Percentiles rank a stretch among this genome's conserved stretches.
Evolutionary conservation across 2,113 vertebrate species (phyloP).

Genomic region (Emydura subglobosa): DNA sequence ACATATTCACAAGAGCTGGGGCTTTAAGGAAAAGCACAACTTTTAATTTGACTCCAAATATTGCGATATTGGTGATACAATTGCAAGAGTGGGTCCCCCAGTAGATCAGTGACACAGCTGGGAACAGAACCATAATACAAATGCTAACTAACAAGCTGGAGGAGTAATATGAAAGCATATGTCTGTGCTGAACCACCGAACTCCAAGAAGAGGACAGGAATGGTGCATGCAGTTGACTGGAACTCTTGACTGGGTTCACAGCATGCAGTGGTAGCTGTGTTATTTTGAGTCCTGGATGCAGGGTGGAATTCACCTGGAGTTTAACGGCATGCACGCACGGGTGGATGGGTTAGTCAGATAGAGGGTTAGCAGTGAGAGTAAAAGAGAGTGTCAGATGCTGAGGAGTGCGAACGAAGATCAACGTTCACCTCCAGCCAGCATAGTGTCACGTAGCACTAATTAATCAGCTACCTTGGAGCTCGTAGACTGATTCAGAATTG

Average conservation of each 20-base stretch:
- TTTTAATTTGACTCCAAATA: background rate
- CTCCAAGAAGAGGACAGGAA: background rate
- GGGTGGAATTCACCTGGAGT: background rate
- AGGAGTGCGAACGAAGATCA: background rate
- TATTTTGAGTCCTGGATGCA: background rate
- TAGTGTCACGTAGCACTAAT: background rate
- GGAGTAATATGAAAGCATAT: background rate
- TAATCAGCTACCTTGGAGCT: background rate
- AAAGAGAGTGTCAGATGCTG: background rate
- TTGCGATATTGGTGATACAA: background rate
- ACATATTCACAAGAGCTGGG: background rate
- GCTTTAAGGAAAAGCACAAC: background rate
- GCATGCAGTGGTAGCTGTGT: background rate
- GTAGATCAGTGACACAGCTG: background rate
- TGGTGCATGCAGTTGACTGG: background rate
- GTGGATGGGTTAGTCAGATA: rapidly evolving
- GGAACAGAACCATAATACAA: background rate
- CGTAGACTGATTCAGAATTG: rapidly evolving
- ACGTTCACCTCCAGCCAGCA: background rate
- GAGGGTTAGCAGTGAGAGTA: background rate
- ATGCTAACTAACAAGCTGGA: background rate
- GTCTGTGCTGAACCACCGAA: background rate
- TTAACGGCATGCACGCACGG: background rate
- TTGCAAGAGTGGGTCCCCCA: background rate
- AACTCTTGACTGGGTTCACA: background rate